phyloP scores from a whole-genome alignment of 37 sponge, comb jelly and placozoan genomes.

The Geodia barretti region DNA sequence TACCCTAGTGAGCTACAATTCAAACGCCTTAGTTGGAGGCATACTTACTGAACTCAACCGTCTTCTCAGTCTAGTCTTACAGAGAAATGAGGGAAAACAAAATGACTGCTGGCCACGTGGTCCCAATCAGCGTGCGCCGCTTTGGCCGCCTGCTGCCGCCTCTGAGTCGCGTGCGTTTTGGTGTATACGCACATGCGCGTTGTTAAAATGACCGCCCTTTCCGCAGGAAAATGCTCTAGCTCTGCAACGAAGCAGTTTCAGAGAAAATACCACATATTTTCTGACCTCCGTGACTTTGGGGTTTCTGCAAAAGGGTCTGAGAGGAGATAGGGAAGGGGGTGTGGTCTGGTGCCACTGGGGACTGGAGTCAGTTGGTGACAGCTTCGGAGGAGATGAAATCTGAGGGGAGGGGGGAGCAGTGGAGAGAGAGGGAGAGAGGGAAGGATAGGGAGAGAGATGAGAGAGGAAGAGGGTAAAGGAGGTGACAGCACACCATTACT shows the following conservation, averaged over 20 bases:
- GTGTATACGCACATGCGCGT: too few species aligned
- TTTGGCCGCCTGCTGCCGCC: too few species aligned
- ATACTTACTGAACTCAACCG: too few species aligned
- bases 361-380: not conserved
- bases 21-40: too few species aligned
- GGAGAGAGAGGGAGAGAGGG: not conserved
- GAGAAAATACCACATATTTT: conserved; percentile 34
- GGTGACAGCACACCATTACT: not conserved
- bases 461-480: not conserved
- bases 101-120: too few species aligned
- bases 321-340: not conserved
- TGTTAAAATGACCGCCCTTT: too few species aligned
- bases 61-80: too few species aligned
- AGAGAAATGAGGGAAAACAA: too few species aligned
- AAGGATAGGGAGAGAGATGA: not conserved
- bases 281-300: conserved; percentile 1
- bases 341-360: not conserved
- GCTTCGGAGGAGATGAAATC: not conserved
- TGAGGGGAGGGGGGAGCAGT: not conserved
- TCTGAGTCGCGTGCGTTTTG: too few species aligned
- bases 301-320: not conserved
- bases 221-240: too few species aligned
- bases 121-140: too few species aligned
- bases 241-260: too few species aligned
- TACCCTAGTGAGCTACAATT: not conserved